Evolutionary conservation across 1,140 invertebrate genomes (phyloP), one percentile per base, ranked within the genome.

Genomic region (Hermatobates lingyangjiaoensis): DNA sequence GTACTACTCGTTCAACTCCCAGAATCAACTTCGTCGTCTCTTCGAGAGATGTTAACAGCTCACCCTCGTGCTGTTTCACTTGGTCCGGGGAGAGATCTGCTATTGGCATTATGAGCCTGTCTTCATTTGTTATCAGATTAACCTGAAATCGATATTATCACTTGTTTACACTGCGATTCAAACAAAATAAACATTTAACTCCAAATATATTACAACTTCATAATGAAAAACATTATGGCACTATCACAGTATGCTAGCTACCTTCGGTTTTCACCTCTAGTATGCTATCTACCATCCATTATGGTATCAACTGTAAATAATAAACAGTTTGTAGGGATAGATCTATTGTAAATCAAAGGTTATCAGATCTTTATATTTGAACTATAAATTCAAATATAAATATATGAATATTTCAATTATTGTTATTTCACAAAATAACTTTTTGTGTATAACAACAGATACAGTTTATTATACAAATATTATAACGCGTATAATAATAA

Each of bases 21-120:
- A 84, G 75, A 2, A 88, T 68, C 4, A 88, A 60, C 1, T 77
- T 79, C 0, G 77, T 80, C 52, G 77, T 75, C 27, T 85, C 76
- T 59, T 87, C 80, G 14, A 90, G 66, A 1, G 81, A 67, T n/a
- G 72, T 68, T 0, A 80, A 67, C 15, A 90, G 68, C 24, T 74
- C 74, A 0, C 71, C 69, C 1, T 80, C 72, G 44, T 77, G 74
- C 15, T 69, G 74, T 12, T 77, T 74, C 26, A 89, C 71, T 0
- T 71, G 65, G 52, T 85, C 82, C 0, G 82, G 75, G n/a, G 78
- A 72, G 0, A 79, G 74, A 48, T 85, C 78, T 1, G 78, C 74
- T 27, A 91, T 75, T 18, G 81, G 80, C 4, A 91, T 61, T 1
- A 89, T 72, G 62, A 91, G 64, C n/a, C 86, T 73, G 62, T 90